Conservation (phyloP, 2,113 vertebrate genomes). For the Potamarius usumacintae region DNA sequence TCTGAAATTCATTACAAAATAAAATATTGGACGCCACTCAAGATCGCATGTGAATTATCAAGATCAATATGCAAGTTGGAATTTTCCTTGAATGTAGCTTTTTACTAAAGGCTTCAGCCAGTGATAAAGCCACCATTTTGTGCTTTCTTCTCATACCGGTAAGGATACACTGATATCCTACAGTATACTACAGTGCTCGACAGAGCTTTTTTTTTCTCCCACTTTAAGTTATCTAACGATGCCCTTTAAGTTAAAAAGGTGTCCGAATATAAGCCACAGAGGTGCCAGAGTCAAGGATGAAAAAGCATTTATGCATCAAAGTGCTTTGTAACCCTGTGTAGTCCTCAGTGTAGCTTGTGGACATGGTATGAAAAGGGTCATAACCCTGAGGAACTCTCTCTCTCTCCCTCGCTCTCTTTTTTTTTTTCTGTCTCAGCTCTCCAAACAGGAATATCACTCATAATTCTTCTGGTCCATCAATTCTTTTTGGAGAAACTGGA, state of each 20-base stretch:
- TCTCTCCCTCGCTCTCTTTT: not conserved
- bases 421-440: conserved; percentile 8
- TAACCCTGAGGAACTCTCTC: not conserved
- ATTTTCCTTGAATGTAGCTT: not conserved
- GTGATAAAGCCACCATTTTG: not conserved
- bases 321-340: conserved; percentile 19
- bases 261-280: conserved; percentile 26
- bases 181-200: not conserved
- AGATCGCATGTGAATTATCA: not conserved
- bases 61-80: not conserved
- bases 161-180: not conserved
- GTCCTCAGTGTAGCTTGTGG: conserved; percentile 26
- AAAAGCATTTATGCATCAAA: conserved; percentile 55
- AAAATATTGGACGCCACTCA: not conserved
- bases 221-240: conserved; percentile 36
- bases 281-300: conserved; percentile 41
- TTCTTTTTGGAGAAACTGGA: conserved; percentile 1
- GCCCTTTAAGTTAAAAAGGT: conserved; percentile 41
- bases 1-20: not conserved
- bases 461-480: conserved; percentile 4
- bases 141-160: not conserved
- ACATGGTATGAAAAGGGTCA: conserved; percentile 30
- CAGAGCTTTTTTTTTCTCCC: conserved; percentile 24
- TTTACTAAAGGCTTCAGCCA: not conserved
- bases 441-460: not conserved